Conservation (phyloP, 2,888 invertebrate genomes). For the Rhagonycha fulva region DNA sequence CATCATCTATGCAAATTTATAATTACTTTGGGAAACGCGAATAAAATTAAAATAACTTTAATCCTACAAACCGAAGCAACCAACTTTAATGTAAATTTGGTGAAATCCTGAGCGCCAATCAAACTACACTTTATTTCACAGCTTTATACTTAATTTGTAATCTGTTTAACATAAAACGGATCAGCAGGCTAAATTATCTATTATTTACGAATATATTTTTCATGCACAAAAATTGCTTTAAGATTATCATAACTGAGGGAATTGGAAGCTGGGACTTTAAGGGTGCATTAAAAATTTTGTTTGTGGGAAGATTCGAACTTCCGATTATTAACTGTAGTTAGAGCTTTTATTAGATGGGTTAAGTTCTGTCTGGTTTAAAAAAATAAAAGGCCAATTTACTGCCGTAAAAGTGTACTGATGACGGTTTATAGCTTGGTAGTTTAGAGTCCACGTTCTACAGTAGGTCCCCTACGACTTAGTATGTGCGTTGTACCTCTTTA, state of each 20-base stretch:
- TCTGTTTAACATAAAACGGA: slow-evolving; percentile 26
- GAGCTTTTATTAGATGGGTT: too few species aligned
- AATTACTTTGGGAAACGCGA: slow-evolving; percentile 17
- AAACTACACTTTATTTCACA: slow-evolving; percentile 28
- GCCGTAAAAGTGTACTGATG: too few species aligned
- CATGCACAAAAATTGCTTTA: neutral
- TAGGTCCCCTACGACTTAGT: too few species aligned
- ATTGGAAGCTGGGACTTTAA: neutral
- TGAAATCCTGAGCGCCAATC: slow-evolving; percentile 25
- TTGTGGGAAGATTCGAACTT: too few species aligned
- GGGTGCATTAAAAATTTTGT: too few species aligned
- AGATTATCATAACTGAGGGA: neutral
- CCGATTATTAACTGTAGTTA: too few species aligned
- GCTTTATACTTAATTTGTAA: slow-evolving; percentile 23
- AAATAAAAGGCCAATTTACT: too few species aligned
- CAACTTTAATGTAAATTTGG: slow-evolving; percentile 25
- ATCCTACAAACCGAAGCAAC: slow-evolving; percentile 24
- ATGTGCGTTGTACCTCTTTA: too few species aligned
- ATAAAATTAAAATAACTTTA: slow-evolving; percentile 27
- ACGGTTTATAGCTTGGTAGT: too few species aligned
- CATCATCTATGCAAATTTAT: slow-evolving; percentile 28
- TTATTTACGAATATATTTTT: slow-evolving; percentile 1
- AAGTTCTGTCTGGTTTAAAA: too few species aligned
- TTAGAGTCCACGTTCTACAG: too few species aligned
- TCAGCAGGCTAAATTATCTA: slow-evolving; percentile 16